Conservation (phyloP, 2,797 vertebrate genomes). For the Capromys pilorides region DNA sequence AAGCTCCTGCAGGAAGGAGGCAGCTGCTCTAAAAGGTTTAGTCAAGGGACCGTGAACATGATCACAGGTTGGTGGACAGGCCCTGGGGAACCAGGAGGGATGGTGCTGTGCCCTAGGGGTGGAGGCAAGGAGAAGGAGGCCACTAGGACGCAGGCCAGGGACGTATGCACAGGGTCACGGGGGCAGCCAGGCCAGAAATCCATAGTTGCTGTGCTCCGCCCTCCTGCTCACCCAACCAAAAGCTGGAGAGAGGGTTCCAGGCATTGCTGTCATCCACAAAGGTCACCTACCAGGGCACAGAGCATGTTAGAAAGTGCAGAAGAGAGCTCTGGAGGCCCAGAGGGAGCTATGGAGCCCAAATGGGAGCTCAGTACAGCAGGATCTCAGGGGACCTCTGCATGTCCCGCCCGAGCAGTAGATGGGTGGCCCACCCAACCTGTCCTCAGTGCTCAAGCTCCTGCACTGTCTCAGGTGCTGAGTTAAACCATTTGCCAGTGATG, state of each 20-base stretch:
- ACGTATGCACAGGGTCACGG: fast-evolving
- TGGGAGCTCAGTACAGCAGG: not conserved
- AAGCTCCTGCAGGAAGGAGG: constrained; percentile 44
- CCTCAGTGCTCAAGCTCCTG: not conserved
- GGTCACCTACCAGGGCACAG: not conserved
- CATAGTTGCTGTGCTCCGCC: not conserved
- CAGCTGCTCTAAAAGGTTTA: not conserved
- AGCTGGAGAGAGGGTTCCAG: not conserved
- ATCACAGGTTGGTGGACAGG: not conserved
- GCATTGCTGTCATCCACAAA: not conserved
- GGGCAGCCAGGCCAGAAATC: not conserved
- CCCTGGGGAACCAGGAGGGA: not conserved
- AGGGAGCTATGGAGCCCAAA: not conserved
- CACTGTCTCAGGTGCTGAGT: not conserved
- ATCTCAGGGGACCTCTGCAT: not conserved
- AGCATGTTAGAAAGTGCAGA: not conserved
- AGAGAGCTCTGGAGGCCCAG: not conserved
- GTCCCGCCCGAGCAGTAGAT: not conserved
- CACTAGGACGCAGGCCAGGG: not conserved
- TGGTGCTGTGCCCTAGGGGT: not conserved
- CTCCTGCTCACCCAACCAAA: not conserved
- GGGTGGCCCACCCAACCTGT: not conserved
- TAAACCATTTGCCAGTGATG: not conserved
- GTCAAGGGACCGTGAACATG: not conserved
- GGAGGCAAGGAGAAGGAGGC: not conserved